A percentile compares a stretch with the other conserved stretches of the same genome.
Conservation (phyloP, 1,140 invertebrate species). For the Dinoponera quadriceps region DNA sequence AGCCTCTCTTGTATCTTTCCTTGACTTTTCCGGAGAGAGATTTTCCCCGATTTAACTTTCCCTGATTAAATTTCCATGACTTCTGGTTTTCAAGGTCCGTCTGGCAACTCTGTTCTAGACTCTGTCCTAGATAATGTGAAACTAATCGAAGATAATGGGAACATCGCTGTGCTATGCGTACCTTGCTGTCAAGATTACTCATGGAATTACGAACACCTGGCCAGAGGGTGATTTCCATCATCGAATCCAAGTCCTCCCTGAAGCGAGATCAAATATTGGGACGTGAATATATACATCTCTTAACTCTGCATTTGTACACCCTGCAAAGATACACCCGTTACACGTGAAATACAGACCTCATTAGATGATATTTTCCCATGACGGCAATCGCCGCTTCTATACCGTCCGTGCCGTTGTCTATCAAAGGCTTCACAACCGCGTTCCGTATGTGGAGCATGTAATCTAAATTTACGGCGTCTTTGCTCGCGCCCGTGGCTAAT, state of each 20-base stretch:
- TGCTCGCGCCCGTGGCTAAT: constrained; percentile 89
- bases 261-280: not conserved
- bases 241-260: constrained; percentile 95
- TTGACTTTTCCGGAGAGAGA: too few species aligned
- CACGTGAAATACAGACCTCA: constrained; percentile 93
- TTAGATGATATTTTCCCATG: constrained; percentile 93
- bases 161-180: constrained; percentile 77
- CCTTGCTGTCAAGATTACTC: constrained; percentile 92
- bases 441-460: constrained; percentile 92
- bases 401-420: constrained; percentile 89
- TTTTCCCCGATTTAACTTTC: too few species aligned
- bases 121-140: not conserved
- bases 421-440: constrained; percentile 91
- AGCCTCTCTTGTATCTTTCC: too few species aligned
- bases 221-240: constrained; percentile 95
- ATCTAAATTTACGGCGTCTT: constrained; percentile 92
- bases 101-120: too few species aligned
- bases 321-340: constrained; percentile 68
- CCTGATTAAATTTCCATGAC: too few species aligned
- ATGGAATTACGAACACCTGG: constrained; percentile 91
- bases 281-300: constrained; percentile 1
- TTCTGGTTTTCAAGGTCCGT: too few species aligned
- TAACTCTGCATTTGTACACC: too few species aligned
- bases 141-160: not conserved
- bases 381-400: constrained; percentile 90